A percentile compares a stretch with the other conserved stretches of the same genome.
phyloP scores from a whole-genome alignment of 35 echinoderm and acorn worm species.

The Diadema setosum region DNA sequence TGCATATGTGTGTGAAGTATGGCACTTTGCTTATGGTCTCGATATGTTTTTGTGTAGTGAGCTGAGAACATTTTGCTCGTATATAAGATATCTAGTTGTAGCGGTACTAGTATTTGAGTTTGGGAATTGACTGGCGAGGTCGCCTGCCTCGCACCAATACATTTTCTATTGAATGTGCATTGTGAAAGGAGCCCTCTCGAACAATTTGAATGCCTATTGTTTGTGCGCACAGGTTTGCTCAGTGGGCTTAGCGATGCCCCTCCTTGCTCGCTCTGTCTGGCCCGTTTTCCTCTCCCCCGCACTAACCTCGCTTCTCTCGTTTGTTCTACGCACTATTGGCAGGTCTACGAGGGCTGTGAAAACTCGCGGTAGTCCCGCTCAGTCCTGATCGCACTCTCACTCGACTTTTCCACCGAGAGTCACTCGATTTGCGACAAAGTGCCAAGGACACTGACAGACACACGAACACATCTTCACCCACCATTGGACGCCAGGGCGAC shows the following conservation, averaged over 20 bases:
- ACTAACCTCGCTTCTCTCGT: background rate
- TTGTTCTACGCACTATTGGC: background rate
- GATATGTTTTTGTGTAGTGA: too few species aligned
- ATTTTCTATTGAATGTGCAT: background rate
- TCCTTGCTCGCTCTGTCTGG: background rate
- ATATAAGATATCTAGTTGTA: too few species aligned
- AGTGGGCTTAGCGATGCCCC: background rate
- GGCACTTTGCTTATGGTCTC: too few species aligned
- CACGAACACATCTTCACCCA: too few species aligned
- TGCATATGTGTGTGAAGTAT: too few species aligned
- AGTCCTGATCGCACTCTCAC: background rate
- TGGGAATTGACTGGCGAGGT: background rate
- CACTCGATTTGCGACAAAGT: too few species aligned
- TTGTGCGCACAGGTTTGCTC: background rate
- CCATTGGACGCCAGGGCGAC: too few species aligned
- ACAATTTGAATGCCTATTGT: background rate
- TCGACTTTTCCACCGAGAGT: too few species aligned
- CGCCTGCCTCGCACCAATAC: slow-evolving; percentile 12
- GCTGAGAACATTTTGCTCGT: too few species aligned
- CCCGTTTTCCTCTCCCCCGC: background rate
- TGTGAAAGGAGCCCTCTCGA: background rate
- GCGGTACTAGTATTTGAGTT: too few species aligned
- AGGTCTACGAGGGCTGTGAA: slow-evolving; percentile 22
- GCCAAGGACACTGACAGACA: too few species aligned
- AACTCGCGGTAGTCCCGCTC: background rate